Evolutionary conservation across 1,140 invertebrate genomes (phyloP).

Genomic region (Cardiocondyla obscurior): DNA sequence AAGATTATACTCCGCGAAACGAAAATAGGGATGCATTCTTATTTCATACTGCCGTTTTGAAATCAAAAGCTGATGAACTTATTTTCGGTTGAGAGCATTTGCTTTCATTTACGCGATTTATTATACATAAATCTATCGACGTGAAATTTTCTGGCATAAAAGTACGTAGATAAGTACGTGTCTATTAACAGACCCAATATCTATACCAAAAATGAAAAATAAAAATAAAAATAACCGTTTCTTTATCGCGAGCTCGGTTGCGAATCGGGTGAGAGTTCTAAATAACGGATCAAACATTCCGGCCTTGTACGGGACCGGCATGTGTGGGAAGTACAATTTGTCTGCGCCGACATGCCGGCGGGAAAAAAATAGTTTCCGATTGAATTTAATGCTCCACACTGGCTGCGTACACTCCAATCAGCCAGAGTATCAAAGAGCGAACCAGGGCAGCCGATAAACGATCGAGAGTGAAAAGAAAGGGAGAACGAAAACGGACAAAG

Average conservation of each 20-base stretch:
- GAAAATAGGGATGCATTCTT: not conserved
- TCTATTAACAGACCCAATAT: not conserved
- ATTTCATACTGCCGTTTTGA: not conserved
- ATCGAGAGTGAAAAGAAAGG: slow-evolving; percentile 1
- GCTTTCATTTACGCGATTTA: not conserved
- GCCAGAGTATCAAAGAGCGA: slow-evolving; percentile 37
- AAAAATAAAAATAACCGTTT: too few species aligned
- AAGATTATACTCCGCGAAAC: not conserved
- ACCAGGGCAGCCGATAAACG: slow-evolving; percentile 24
- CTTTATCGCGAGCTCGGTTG: not conserved
- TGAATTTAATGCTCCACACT: slow-evolving; percentile 47
- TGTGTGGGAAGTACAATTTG: slow-evolving; percentile 46
- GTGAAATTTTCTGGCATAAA: too few species aligned
- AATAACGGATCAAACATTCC: slow-evolving; percentile 45
- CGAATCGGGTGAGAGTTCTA: slow-evolving; percentile 16
- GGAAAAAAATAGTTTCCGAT: slow-evolving; percentile 46
- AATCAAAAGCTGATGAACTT: not conserved
- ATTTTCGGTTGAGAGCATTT: not conserved
- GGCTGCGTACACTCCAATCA: slow-evolving; percentile 39
- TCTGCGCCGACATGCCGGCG: slow-evolving; percentile 3
- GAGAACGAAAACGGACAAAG: not conserved
- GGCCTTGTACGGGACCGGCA: slow-evolving; percentile 14
- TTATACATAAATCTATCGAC: not conserved
- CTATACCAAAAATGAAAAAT: slow-evolving; percentile 18
- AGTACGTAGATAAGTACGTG: not conserved